Conservation (phyloP, 1,140 invertebrate genomes). For the Bombus pascuorum region DNA sequence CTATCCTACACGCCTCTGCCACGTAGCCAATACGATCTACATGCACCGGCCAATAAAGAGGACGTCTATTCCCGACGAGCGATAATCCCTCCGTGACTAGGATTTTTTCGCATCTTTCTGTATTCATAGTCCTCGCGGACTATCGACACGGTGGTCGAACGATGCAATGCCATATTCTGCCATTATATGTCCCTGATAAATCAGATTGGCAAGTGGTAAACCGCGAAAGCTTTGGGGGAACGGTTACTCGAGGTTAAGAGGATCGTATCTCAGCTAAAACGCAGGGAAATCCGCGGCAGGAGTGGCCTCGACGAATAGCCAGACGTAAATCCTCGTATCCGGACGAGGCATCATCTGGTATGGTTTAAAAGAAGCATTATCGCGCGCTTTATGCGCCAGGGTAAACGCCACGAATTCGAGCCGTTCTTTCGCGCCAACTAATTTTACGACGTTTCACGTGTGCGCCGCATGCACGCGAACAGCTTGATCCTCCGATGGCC, state of each 20-base stretch:
- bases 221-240: not conserved
- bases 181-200: slow-evolving; percentile 17
- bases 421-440: slow-evolving; percentile 40
- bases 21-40: not conserved
- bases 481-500: not conserved
- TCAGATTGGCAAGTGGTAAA: not conserved
- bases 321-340: slow-evolving; percentile 34
- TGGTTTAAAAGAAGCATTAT: slow-evolving; percentile 30
- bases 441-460: slow-evolving; percentile 35
- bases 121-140: not conserved
- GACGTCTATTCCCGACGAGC: not conserved
- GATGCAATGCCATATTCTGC: not conserved
- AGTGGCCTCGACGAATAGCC: not conserved
- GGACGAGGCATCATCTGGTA: slow-evolving; percentile 8
- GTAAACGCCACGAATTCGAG: slow-evolving; percentile 38
- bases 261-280: slow-evolving; percentile 3
- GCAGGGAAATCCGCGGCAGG: slow-evolving; percentile 21
- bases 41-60: not conserved
- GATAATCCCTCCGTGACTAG: not conserved
- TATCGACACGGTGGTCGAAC: slow-evolving; percentile 8
- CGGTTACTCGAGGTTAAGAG: slow-evolving; percentile 2
- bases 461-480: slow-evolving; percentile 12
- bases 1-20: not conserved
- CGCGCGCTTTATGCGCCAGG: slow-evolving; percentile 27
- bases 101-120: not conserved